Conservation (phyloP, 2,888 invertebrate species). For the Vanessa cardui region DNA sequence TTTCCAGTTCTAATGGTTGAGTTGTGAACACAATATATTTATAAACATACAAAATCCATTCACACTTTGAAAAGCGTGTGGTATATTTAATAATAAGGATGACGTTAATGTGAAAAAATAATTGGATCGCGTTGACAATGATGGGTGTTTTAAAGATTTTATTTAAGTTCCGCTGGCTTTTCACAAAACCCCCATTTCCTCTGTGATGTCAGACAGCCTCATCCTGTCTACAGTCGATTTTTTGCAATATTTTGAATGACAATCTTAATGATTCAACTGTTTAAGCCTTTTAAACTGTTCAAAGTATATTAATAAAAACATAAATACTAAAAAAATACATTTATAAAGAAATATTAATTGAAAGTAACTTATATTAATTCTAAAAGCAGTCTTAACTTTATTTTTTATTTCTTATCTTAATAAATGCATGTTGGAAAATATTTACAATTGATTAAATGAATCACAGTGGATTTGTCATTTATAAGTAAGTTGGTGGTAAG, state of each 20-base stretch:
- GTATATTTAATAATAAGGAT: slow-evolving; percentile 17
- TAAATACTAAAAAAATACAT: too few relatives aligned
- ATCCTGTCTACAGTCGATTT: slow-evolving; percentile 40
- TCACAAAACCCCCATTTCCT: slow-evolving; percentile 42
- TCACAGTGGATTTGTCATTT: slow-evolving; percentile 56
- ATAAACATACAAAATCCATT: neutral
- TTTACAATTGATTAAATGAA: slow-evolving; percentile 44
- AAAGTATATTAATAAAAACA: too few relatives aligned
- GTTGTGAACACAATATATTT: neutral
- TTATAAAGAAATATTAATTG: too few relatives aligned
- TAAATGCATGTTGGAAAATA: slow-evolving; percentile 64
- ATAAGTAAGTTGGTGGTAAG: slow-evolving; percentile 69
- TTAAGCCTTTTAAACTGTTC: neutral
- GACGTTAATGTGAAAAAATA: slow-evolving; percentile 33
- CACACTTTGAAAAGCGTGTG: slow-evolving; percentile 8
- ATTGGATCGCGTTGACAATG: slow-evolving; percentile 39
- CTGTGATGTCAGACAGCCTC: slow-evolving; percentile 38
- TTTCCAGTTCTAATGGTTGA: neutral
- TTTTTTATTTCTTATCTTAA: slow-evolving; percentile 51
- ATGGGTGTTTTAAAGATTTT: slow-evolving; percentile 40
- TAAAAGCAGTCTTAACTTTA: slow-evolving; percentile 9
- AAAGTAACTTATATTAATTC: neutral
- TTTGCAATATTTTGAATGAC: slow-evolving; percentile 33
- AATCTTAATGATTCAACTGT: slow-evolving; percentile 33
- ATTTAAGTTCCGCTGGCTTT: slow-evolving; percentile 40